Conservation (phyloP, 2,113 vertebrate genomes). For the Catharus minimus region DNA sequence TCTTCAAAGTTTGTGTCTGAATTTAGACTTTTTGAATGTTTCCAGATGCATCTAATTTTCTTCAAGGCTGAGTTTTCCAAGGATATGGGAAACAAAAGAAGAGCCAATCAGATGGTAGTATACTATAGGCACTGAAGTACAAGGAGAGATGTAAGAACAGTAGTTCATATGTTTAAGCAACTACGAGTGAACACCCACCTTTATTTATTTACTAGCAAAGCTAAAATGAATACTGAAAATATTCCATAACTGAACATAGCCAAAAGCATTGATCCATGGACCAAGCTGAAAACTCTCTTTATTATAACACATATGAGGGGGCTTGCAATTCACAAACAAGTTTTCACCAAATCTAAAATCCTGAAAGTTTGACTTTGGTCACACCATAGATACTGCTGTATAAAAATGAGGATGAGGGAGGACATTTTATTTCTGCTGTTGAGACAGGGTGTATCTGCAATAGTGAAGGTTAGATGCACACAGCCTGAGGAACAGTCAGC, state of each 20-base stretch:
- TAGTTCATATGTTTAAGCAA: not conserved
- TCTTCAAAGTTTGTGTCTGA: not conserved
- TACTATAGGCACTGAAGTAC: not conserved
- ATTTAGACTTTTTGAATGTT: not conserved
- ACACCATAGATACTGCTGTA: not conserved
- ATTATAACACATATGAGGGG: fast-evolving
- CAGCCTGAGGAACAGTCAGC: not conserved
- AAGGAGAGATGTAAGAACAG: not conserved
- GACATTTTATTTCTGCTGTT: not conserved
- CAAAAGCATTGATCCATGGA: not conserved
- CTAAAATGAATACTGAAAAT: not conserved
- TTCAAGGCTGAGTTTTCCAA: not conserved
- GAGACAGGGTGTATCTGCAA: not conserved
- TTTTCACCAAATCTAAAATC: not conserved
- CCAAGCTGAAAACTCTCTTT: not conserved
- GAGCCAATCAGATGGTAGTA: not conserved
- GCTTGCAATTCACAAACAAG: not conserved
- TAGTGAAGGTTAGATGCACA: not conserved
- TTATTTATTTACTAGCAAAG: not conserved
- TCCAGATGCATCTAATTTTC: not conserved
- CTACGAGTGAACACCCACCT: not conserved
- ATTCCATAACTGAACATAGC: not conserved
- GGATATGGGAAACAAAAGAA: not conserved
- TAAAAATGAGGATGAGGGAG: not conserved
- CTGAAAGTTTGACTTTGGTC: not conserved